Base-by-base conservation (phyloP, 2,113 vertebrate genomes). In the Percina caprodes region DNA sequence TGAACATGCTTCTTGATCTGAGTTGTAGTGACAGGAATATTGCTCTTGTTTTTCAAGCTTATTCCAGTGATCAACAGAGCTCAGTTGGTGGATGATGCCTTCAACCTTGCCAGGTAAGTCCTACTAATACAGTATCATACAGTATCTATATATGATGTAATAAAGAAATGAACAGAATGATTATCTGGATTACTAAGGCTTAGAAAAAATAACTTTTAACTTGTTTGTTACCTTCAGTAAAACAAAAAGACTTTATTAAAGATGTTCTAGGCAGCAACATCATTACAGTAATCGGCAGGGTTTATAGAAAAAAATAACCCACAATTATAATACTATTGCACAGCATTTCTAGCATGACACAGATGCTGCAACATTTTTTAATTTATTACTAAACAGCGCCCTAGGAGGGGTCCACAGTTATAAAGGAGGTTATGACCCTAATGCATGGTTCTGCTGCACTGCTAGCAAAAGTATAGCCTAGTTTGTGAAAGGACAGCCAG, bases 21-120 rank as follows among this genome's bases (percentile, higher is more conserved):
- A 86, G 15, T 15, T 19, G 13, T n/a, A 18, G 18, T 82, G 12
- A 74, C 6, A 12, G 21, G 8, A 12, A 21, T 52, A 10, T 63
- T 70, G 14, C 26, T 67, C n/a, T 30, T 74, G 26, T 88, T 84
- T 68, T 83, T 71, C 3, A 65, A 99, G 97, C 2, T 0, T 5
- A 93, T 99, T 80, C 96, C 95, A 0, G 65, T 95, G n/a, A 95
- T 97, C 77, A 99, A 99, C 82, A 96, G 98, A 68, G 98, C 96
- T 0, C 97, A 99, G 92, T 74, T 98, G 77, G 95, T 99, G 1
- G 93, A 97, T 0, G 98, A 99, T 0, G 93, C 96, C 70, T 99
- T 99, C 83, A 96, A 96, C 89, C 93, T 99, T 86, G 97, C 97
- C 85, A 97, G 95, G 98, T 98, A 87, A 93, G 91, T 49, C n/a